A percentile compares a stretch with the other conserved stretches of the same genome.
Conservation (phyloP, 2,113 vertebrate genomes). For the Syrmaticus mikado region DNA sequence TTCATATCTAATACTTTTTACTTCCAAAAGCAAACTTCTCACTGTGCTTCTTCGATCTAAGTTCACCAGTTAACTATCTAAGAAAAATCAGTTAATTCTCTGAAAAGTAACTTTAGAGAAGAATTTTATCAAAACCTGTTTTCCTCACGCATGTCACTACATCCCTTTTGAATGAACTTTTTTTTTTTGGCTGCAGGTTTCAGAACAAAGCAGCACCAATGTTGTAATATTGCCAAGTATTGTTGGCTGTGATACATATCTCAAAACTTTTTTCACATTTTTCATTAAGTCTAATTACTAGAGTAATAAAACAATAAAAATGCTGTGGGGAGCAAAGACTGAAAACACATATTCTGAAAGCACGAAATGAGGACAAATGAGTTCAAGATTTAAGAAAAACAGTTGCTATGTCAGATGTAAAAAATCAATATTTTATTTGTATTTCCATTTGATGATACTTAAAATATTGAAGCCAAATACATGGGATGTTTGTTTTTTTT, state of each 20-base stretch:
- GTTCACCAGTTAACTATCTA: neutral
- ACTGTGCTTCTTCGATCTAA: neutral
- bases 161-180: neutral
- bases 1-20: slow-evolving; percentile 13
- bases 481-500: neutral
- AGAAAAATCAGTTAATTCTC: neutral
- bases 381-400: neutral
- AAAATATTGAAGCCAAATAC: neutral
- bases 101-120: neutral
- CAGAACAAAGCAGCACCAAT: neutral
- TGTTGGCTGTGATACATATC: neutral
- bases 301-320: neutral
- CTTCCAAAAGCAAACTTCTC: neutral
- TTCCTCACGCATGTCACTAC: neutral
- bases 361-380: neutral
- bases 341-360: neutral
- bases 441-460: neutral
- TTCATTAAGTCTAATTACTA: neutral
- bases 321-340: neutral
- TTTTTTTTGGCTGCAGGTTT: neutral
- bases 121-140: neutral
- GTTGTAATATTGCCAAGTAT: neutral
- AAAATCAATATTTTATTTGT: neutral
- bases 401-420: neutral
- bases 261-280: neutral